A percentile compares a stretch with the other conserved stretches of the same genome.
Evolutionary conservation across 2,888 invertebrate species (phyloP).

Genomic region (Drosophila tanythrix): DNA sequence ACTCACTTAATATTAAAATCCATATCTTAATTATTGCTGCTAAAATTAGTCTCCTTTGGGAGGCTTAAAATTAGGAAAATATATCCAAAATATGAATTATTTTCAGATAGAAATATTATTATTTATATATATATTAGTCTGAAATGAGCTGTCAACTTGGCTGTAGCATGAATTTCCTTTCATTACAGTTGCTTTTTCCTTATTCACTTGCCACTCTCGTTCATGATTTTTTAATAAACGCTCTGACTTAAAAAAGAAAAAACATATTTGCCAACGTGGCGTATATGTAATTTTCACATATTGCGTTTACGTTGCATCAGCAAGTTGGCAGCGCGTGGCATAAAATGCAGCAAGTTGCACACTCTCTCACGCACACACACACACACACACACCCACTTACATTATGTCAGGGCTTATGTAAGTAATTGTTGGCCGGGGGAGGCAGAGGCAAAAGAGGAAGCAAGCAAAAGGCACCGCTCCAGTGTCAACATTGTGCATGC

Average conservation of each 20-base stretch:
- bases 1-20: background rate
- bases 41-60: background rate
- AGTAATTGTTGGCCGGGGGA: constrained; percentile 30
- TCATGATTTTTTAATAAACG: constrained; percentile 68
- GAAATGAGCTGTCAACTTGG: constrained; percentile 35
- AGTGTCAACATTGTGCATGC: constrained; percentile 78
- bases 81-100: background rate
- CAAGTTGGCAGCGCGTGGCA: constrained; percentile 60
- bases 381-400: constrained; percentile 6
- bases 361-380: constrained; percentile 25
- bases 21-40: background rate
- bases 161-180: constrained; percentile 45
- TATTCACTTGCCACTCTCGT: constrained; percentile 22
- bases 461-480: constrained; percentile 59
- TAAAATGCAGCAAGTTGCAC: constrained; percentile 54
- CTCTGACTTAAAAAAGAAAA: constrained; percentile 36
- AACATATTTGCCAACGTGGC: constrained; percentile 70
- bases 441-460: constrained; percentile 22
- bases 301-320: constrained; percentile 75
- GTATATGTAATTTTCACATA: constrained; percentile 77
- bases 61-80: background rate
- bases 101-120: background rate
- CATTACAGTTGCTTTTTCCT: constrained; percentile 39
- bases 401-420: constrained; percentile 65
- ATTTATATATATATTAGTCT: constrained; percentile 21